These are phyloP conservation scores for Lucilia cuprina DNA, from an alignment of 1,140 invertebrate genomes.

Conservation along the genomic window DNA sequence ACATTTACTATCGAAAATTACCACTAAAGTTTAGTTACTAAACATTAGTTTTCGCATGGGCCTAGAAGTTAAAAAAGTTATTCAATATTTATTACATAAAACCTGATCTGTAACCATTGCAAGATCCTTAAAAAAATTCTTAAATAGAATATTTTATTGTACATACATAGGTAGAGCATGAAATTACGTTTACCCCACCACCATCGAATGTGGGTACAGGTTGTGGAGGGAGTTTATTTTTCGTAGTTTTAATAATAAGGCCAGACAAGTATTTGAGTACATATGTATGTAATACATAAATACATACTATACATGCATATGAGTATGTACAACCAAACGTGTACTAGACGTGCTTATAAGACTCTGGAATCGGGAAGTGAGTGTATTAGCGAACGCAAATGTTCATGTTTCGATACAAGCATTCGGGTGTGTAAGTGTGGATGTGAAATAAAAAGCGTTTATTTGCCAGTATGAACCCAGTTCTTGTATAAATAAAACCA, in stretches of 20 bases:
- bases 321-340: not conserved
- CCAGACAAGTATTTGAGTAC: not conserved
- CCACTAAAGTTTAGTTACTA: too few species aligned
- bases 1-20: too few species aligned
- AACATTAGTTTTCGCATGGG: too few species aligned
- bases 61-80: too few species aligned
- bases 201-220: not conserved
- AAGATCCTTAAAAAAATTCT: too few species aligned
- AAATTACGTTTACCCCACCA: not conserved
- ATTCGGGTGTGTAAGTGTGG: not conserved
- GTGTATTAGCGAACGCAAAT: not conserved
- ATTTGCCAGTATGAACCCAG: not conserved
- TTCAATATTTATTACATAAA: too few species aligned
- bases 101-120: too few species aligned
- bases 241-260: not conserved
- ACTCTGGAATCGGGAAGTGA: not conserved
- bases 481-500: not conserved
- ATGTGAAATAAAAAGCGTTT: not conserved
- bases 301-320: too few species aligned
- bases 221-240: not conserved
- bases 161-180: too few species aligned
- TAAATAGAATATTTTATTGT: too few species aligned
- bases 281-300: too few species aligned
- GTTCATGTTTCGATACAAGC: too few species aligned
- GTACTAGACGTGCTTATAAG: not conserved